phyloP scores from a whole-genome alignment of 2,113 vertebrate genomes.

The Chitala chitala region DNA sequence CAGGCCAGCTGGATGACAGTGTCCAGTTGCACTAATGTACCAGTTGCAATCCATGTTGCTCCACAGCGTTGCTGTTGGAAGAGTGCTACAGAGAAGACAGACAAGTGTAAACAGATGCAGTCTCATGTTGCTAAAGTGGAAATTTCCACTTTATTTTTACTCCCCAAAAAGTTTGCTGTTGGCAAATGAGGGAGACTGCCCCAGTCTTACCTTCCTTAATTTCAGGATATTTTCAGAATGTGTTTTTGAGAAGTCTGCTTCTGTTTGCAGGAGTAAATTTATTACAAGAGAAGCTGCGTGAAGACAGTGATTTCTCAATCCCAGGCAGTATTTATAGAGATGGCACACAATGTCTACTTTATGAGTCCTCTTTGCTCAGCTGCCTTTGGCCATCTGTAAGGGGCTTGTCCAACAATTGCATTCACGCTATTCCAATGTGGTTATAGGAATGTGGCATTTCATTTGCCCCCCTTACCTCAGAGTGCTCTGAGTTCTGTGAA shows the following conservation, averaged over 20 bases:
- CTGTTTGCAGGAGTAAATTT: constrained; percentile 29
- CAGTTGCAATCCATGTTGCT: no score
- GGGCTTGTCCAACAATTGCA: no score
- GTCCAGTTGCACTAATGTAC: no score
- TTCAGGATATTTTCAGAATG: constrained; percentile 36
- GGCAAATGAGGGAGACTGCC: constrained; percentile 27
- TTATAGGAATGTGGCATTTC: no score
- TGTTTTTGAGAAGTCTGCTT: constrained; percentile 28
- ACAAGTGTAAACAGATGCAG: not conserved
- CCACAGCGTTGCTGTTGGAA: no score
- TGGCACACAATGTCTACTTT: no score
- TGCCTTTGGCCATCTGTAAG: no score
- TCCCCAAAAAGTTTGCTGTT: constrained; percentile 24
- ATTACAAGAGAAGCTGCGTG: constrained; percentile 28
- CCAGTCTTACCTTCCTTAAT: constrained; percentile 43
- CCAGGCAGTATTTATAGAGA: constrained; percentile 39
- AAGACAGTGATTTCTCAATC: constrained; percentile 45
- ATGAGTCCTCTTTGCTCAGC: no score
- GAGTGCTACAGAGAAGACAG: not conserved
- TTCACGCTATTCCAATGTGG: no score
- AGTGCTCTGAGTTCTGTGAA: no score
- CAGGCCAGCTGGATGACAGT: no score
- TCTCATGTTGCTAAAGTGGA: constrained; percentile 22
- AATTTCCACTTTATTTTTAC: constrained; percentile 28
- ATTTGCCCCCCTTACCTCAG: no score